Evolutionary conservation across 2,113 vertebrate genomes (phyloP).

Genomic region (Thinocorus orbignyianus): DNA sequence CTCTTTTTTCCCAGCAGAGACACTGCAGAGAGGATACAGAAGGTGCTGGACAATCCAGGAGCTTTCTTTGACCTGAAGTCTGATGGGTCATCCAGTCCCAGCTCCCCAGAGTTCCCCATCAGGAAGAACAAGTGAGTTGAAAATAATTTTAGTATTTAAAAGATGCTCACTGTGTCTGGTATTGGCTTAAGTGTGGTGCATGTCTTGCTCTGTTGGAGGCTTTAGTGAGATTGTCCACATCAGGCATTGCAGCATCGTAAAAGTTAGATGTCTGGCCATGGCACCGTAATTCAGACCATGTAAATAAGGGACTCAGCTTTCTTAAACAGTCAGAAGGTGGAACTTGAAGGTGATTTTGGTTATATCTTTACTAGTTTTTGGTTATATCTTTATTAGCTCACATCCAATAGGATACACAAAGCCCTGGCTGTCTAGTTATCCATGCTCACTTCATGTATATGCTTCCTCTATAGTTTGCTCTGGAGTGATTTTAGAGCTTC

Average conservation of each 20-base stretch:
- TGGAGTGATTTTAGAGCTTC: constrained; percentile 50
- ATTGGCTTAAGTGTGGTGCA: background rate
- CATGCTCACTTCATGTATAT: background rate
- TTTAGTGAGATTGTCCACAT: background rate
- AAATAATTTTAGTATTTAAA: background rate
- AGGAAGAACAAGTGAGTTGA: constrained; percentile 70
- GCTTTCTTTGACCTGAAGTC: constrained; percentile 66
- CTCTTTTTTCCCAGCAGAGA: constrained; percentile 26
- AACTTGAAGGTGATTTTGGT: background rate
- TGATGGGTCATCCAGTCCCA: constrained; percentile 69
- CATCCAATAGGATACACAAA: background rate
- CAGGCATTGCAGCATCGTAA: background rate
- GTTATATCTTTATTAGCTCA: background rate
- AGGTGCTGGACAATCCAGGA: constrained; percentile 57
- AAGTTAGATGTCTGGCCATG: background rate
- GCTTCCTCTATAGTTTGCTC: constrained; percentile 34
- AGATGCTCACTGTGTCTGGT: background rate
- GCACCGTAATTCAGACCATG: background rate
- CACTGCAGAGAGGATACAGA: constrained; percentile 56
- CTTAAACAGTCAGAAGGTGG: background rate
- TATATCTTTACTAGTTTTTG: background rate
- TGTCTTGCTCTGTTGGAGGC: background rate
- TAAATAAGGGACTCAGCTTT: background rate
- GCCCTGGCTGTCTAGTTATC: background rate
- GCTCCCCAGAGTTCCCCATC: constrained; percentile 67